Conservation (phyloP, 2,797 vertebrate genomes). For the Typhlichthys subterraneus region DNA sequence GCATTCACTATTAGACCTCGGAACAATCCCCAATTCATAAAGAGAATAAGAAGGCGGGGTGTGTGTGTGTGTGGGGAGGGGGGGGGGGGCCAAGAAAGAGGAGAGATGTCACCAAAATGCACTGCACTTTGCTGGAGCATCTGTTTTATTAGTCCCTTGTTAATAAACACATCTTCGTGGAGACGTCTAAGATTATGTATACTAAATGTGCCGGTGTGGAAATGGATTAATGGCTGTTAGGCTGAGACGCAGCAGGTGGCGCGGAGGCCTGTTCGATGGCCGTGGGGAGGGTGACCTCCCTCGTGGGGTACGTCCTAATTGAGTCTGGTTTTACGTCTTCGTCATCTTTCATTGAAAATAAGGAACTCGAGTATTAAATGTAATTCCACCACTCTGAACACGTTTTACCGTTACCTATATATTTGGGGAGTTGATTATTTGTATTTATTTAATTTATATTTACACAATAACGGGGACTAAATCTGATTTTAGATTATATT, state of each 20-base stretch:
- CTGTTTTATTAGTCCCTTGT: conserved; percentile 75
- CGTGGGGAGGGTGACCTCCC: conserved; percentile 39
- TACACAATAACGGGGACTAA: no score
- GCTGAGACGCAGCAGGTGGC: conserved; percentile 68
- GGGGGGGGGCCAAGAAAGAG: conserved; percentile 3
- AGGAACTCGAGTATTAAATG: no score
- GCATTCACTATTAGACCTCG: conserved; percentile 70
- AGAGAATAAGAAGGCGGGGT: background rate
- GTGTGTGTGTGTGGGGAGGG: conserved; percentile 33
- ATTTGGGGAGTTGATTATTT: no score
- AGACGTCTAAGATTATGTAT: conserved; percentile 79
- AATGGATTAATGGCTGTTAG: conserved; percentile 67
- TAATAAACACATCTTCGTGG: conserved; percentile 77
- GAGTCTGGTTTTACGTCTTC: no score
- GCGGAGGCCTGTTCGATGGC: conserved; percentile 47
- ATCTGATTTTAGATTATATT: no score
- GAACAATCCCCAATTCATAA: conserved; percentile 82
- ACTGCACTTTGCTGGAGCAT: conserved; percentile 52
- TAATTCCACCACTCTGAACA: no score
- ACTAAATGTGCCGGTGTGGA: conserved; percentile 66
- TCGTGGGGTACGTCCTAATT: conserved; percentile 6
- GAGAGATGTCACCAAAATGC: conserved; percentile 76
- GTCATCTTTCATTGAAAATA: no score
- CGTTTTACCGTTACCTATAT: no score
- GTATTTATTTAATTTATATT: no score